Base-by-base conservation (phyloP, 35 echinoderm and acorn worm species). In the Amphiura filiformis region DNA sequence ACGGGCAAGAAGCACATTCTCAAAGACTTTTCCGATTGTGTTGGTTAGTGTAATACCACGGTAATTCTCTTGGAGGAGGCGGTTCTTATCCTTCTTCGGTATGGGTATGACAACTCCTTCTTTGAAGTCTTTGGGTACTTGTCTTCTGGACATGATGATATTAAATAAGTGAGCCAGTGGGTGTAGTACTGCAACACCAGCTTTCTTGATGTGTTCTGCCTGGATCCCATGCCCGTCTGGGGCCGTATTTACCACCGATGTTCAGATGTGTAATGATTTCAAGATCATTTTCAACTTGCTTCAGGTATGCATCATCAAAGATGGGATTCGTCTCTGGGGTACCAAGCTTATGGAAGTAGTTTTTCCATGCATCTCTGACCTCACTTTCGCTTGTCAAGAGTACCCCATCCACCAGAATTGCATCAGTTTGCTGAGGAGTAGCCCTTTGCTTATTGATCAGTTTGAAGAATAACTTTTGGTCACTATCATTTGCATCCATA, bases 181-280 rank as follows among this genome's bases (percentile, higher is more conserved):
- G 1, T n/a, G 15, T 30, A 70, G 26, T 2, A 70, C 26, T 13
- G 7, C 4, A 13, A 13, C 7, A 70, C 61, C 61, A 15, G 61
- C 61, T 70, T 70, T 70, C 61, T 70, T 70, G 61, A 70, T n/a
- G n/a, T 70, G 61, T 70, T 70, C 61, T 13, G 61, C 61, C 61
- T 13, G 7, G 11, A 15, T 15, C 15, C 61, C 9, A 13, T n/a
- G 7, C 2, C 61, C 9, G 28, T n/a, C 61, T 70, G 44, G 7
- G 2, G 11, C 61, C 41, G 17, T 47, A 17, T 4, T 47, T 47
- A 47, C 5, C 41, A 47, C 4, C 17, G 41, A 17, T 17, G 41
- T 9, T 4, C 4, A 47, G 4, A 47, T 70, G 9, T 26, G 9
- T n/a, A 70, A 70, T 70, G 9, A n/a, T 15, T 2, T n/a, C 11